Evolutionary conservation across 1,140 invertebrate species (phyloP).

Genomic region (Saccostrea echinata): DNA sequence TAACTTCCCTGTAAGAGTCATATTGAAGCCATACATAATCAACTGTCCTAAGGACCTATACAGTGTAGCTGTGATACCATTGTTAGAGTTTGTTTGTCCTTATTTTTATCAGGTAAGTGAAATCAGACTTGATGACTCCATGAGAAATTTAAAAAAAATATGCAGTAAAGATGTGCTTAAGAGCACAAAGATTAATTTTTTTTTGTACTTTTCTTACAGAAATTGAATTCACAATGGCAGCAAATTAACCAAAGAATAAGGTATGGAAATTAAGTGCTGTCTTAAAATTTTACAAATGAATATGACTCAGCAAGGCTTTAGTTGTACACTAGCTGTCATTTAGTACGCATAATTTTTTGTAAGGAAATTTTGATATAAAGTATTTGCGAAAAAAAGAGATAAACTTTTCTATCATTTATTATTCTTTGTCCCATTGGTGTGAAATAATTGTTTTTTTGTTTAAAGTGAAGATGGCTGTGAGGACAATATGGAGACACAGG

Average conservation of each 20-base stretch:
- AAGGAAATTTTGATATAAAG: too few species aligned
- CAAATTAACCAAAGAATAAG: slow-evolving; percentile 85
- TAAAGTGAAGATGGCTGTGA: slow-evolving; percentile 80
- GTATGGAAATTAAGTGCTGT: neutral
- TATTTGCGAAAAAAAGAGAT: too few species aligned
- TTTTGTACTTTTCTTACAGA: slow-evolving; percentile 79
- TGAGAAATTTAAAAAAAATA: slow-evolving; percentile 11
- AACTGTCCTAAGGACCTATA: slow-evolving; percentile 90
- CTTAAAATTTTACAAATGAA: too few species aligned
- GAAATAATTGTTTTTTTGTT: slow-evolving; percentile 9
- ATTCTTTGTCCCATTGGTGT: neutral
- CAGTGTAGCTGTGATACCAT: slow-evolving; percentile 87
- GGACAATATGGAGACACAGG: slow-evolving; percentile 87
- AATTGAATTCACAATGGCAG: slow-evolving; percentile 89
- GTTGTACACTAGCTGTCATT: too few species aligned
- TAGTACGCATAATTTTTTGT: too few species aligned
- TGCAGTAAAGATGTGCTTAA: neutral
- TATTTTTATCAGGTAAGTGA: slow-evolving; percentile 84
- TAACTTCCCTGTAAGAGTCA: slow-evolving; percentile 82
- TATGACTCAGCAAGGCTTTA: too few species aligned
- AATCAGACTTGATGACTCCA: neutral
- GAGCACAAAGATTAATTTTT: too few species aligned
- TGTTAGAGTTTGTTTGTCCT: slow-evolving; percentile 88
- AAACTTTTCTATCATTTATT: too few species aligned
- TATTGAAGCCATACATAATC: slow-evolving; percentile 91